Conservation (phyloP, 1,140 invertebrate genomes). For the Drosophila pseudoobscura region DNA sequence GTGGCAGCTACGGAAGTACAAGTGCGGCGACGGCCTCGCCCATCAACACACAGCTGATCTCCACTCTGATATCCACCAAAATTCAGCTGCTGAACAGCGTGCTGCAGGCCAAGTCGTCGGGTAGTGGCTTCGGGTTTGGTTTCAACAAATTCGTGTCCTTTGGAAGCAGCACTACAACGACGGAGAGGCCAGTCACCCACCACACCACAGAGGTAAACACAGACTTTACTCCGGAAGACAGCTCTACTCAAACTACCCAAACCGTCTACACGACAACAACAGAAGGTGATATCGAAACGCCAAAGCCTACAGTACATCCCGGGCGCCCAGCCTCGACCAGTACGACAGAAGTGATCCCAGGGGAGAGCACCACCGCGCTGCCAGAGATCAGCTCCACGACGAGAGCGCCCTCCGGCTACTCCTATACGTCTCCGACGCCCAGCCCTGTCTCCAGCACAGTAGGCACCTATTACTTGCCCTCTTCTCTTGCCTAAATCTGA, state of each 20-base stretch:
- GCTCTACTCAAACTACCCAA: conserved; percentile 65
- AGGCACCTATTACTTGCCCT: conserved; percentile 44
- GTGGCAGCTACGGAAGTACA: conserved; percentile 3
- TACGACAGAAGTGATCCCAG: conserved; percentile 24
- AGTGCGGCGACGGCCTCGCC: conserved; percentile 40
- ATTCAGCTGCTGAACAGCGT: conserved; percentile 51
- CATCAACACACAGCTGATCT: conserved; percentile 50
- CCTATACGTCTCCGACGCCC: conserved; percentile 31
- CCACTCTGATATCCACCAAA: conserved; percentile 50
- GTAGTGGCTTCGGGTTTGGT: conserved; percentile 51
- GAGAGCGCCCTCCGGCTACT: conserved; percentile 25
- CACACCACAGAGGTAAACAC: conserved; percentile 72
- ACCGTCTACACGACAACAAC: conserved; percentile 67
- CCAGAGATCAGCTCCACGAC: conserved; percentile 20
- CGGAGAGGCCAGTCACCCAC: conserved; percentile 47
- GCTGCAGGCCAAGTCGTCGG: conserved; percentile 51
- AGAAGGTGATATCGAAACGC: conserved; percentile 57
- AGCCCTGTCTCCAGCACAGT: conserved; percentile 16
- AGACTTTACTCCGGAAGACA: conserved; percentile 64
- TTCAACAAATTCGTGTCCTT: conserved; percentile 42
- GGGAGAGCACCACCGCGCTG: conserved; percentile 11
- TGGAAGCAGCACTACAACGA: conserved; percentile 32
- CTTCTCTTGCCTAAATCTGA: conserved; percentile 17
- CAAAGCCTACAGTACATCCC: conserved; percentile 67
- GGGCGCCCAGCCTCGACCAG: conserved; percentile 47